phyloP scores from a whole-genome alignment of 2,888 invertebrate species.

The Unio delphinus region DNA sequence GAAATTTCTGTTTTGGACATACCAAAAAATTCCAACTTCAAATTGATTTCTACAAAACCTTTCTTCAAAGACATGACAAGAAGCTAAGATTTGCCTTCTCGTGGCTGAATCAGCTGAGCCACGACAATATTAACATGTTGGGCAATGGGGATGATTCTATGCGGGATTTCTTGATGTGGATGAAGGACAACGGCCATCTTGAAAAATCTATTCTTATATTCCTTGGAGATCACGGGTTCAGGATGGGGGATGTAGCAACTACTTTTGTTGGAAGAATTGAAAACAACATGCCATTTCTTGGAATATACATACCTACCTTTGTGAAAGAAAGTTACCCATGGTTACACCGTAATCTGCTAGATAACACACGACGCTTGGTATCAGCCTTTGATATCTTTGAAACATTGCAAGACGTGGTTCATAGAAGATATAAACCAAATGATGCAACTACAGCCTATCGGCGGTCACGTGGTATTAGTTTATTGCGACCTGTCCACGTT shows the following conservation, averaged over 20 bases:
- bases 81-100: constrained; percentile 85
- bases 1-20: constrained; percentile 78
- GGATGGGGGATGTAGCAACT: constrained; percentile 21
- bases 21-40: constrained; percentile 82
- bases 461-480: constrained; percentile 73
- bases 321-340: constrained; percentile 78
- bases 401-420: constrained; percentile 80
- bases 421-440: constrained; percentile 13
- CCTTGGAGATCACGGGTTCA: constrained; percentile 87
- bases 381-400: constrained; percentile 88
- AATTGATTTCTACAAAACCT: constrained; percentile 69
- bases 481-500: constrained; percentile 82
- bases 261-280: constrained; percentile 86
- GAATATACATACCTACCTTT: constrained; percentile 81
- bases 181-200: constrained; percentile 60
- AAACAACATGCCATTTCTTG: constrained; percentile 87
- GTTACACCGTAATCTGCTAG: constrained; percentile 78
- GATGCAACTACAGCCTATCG: neutral
- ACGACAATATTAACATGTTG: constrained; percentile 87
- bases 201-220: constrained; percentile 53
- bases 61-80: constrained; percentile 76
- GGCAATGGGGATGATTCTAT: constrained; percentile 81
- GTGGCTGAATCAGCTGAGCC: constrained; percentile 87
- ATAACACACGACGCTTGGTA: constrained; percentile 79
- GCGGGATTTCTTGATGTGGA: constrained; percentile 75